Percentiles rank a stretch among this genome's conserved stretches.
Evolutionary conservation across 1,140 invertebrate species (phyloP).

Genomic region (Drosophila ananassae): DNA sequence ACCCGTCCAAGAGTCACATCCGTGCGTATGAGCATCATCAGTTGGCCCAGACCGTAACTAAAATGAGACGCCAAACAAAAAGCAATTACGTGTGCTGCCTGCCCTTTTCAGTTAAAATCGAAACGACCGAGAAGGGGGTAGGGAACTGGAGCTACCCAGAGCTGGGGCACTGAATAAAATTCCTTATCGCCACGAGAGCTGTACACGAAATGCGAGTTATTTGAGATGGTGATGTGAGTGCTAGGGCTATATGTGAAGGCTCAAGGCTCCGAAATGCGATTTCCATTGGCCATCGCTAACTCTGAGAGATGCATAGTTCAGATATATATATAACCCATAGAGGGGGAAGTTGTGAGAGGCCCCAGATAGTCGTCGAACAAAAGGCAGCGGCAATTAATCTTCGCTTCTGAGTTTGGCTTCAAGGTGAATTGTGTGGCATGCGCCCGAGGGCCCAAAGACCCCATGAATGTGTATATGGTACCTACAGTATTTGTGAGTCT

Average conservation of each 20-base stretch:
- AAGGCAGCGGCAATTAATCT: constrained; percentile 80
- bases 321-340: constrained; percentile 44
- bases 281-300: constrained; percentile 12
- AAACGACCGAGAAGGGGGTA: not conserved
- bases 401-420: constrained; percentile 79
- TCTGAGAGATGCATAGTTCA: constrained; percentile 34
- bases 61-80: constrained; percentile 82
- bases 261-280: not conserved
- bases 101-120: constrained; percentile 45
- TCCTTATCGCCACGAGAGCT: constrained; percentile 66
- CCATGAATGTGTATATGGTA: constrained; percentile 5
- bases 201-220: constrained; percentile 14
- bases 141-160: constrained; percentile 13
- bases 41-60: constrained; percentile 78
- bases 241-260: not conserved
- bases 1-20: constrained; percentile 20
- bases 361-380: constrained; percentile 64
- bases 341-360: constrained; percentile 18
- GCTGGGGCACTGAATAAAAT: constrained; percentile 66
- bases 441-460: constrained; percentile 61
- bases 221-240: constrained; percentile 9
- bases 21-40: constrained; percentile 49
- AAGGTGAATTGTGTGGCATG: constrained; percentile 80
- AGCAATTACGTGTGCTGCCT: constrained; percentile 75
- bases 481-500: constrained; percentile 3